Percentiles rank a stretch among this genome's conserved stretches.
Conservation (phyloP, 2,888 invertebrate species). For the Scelioninae gen. 1 region DNA sequence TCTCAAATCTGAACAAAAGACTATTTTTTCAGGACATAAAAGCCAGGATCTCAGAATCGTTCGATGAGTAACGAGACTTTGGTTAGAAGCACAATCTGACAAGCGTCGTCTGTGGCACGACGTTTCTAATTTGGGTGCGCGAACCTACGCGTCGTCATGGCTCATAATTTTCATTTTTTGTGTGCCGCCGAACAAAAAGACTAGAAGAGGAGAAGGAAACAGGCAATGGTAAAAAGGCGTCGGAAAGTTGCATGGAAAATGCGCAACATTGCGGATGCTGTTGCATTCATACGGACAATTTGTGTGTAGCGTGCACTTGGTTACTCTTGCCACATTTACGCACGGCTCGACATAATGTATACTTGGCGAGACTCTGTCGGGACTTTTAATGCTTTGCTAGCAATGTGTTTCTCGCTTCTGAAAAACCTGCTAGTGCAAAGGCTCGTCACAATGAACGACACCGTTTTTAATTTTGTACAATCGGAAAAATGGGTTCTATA, state of each 20-base stretch:
- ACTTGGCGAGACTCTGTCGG: conserved; percentile 43
- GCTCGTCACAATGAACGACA: conserved; percentile 25
- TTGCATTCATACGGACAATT: conserved; percentile 51
- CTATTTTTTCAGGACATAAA: too few species aligned
- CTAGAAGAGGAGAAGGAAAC: too few species aligned
- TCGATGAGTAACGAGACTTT: too few species aligned
- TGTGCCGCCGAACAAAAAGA: too few species aligned
- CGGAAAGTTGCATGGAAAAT: conserved; percentile 25
- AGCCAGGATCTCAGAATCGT: too few species aligned
- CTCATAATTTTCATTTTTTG: too few species aligned
- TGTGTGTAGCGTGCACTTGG: conserved; percentile 36
- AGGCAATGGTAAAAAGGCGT: conserved; percentile 32
- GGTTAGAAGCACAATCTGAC: too few species aligned
- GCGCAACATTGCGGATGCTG: conserved; percentile 45
- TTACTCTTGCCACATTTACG: conserved; percentile 54
- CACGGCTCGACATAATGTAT: conserved; percentile 40
- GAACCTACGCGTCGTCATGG: too few species aligned
- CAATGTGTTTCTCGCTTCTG: background rate
- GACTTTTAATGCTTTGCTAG: conserved; percentile 38
- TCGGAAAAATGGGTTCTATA: conserved; percentile 19
- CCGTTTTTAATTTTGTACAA: conserved; percentile 38
- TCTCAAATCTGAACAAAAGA: too few species aligned
- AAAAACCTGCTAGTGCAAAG: conserved; percentile 37
- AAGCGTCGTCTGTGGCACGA: too few species aligned
- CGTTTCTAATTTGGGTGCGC: too few species aligned